Evolutionary conservation across 2,797 vertebrate species (phyloP).

Genomic region (Oreochromis grahami): DNA sequence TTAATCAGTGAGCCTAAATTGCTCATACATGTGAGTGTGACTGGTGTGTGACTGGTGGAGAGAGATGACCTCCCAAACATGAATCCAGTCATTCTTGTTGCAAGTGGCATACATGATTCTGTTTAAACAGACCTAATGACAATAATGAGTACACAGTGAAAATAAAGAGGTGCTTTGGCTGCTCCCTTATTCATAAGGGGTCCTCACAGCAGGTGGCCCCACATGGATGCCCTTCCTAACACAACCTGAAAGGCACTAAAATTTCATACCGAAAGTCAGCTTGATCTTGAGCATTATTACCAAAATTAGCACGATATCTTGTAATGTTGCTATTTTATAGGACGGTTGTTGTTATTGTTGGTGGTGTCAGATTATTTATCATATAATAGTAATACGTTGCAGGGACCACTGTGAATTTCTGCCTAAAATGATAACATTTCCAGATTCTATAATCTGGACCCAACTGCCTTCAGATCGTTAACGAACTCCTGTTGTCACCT

Average conservation of each 20-base stretch:
- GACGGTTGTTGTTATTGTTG: neutral
- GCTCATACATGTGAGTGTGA: neutral
- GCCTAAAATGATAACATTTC: neutral
- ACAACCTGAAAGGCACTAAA: fast-evolving
- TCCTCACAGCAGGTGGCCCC: neutral
- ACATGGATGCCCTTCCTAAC: neutral
- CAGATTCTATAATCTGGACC: neutral
- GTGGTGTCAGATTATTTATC: neutral
- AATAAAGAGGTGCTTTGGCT: neutral
- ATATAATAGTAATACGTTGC: neutral
- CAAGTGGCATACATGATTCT: neutral
- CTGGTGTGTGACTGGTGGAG: neutral
- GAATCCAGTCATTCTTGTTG: neutral
- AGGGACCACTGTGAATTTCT: neutral
- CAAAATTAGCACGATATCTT: neutral
- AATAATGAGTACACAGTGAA: neutral
- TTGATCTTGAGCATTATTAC: neutral
- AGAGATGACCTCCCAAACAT: neutral
- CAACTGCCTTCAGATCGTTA: neutral
- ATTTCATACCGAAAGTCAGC: neutral
- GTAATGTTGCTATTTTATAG: neutral
- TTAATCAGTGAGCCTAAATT: neutral
- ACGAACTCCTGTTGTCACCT: fast-evolving
- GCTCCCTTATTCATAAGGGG: neutral
- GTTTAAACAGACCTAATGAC: neutral